Conservation (phyloP, 2,797 vertebrate genomes). For the Geotria australis region DNA sequence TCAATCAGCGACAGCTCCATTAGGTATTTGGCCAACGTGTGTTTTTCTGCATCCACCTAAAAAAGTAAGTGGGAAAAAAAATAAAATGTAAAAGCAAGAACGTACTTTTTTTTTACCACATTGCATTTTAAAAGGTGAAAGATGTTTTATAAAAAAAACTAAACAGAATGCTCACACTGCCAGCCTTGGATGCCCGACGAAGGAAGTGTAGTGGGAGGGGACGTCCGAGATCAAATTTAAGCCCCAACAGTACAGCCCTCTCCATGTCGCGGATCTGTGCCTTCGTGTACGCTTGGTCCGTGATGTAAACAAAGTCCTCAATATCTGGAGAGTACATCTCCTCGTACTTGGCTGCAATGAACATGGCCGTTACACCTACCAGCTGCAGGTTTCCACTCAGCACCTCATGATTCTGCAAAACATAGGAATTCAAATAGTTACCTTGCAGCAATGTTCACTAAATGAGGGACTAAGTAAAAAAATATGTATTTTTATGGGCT, state of each 20-base stretch:
- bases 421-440: no score
- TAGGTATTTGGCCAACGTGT: conserved; percentile 63
- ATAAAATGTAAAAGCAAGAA: not conserved
- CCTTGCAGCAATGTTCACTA: no score
- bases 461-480: no score
- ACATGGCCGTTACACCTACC: conserved; percentile 48
- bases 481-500: no score
- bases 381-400: conserved; percentile 36
- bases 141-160: not conserved
- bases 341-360: conserved; percentile 72
- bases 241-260: conserved; percentile 21
- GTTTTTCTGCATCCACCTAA: conserved; percentile 37
- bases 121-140: not conserved
- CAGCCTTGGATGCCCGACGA: conserved; percentile 57
- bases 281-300: conserved; percentile 42
- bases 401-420: not conserved
- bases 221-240: conserved; percentile 51
- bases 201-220: conserved; percentile 69
- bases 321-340: conserved; percentile 47
- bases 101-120: no score
- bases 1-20: conserved; percentile 34
- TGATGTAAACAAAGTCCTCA: conserved; percentile 65
- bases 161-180: conserved; percentile 18
- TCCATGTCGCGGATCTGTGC: conserved; percentile 61
- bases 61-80: not conserved